Percentiles rank a stretch among this genome's conserved stretches.
Evolutionary conservation across 2,797 vertebrate species (phyloP).

Genomic region (Bradypodion pumilum): DNA sequence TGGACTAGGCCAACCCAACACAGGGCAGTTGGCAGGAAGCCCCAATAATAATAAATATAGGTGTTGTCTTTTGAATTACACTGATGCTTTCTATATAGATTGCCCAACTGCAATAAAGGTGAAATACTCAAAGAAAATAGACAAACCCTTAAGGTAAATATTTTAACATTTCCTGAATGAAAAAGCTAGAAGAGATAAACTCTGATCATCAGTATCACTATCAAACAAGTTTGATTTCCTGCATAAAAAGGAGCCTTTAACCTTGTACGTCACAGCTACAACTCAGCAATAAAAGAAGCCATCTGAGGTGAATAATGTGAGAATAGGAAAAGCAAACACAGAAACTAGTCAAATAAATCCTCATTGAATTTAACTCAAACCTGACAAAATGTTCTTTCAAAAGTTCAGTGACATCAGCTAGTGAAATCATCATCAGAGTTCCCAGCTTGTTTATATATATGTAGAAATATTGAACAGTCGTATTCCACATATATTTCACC

Average conservation of each 20-base stretch:
- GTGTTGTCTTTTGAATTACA: not conserved
- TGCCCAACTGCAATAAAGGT: slow-evolving; percentile 40
- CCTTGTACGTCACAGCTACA: not conserved
- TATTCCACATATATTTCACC: no score
- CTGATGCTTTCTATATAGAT: slow-evolving; percentile 29
- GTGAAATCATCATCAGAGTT: not conserved
- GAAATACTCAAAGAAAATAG: slow-evolving; percentile 36
- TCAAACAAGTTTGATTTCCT: not conserved
- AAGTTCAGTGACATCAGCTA: not conserved
- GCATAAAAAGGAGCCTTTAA: not conserved
- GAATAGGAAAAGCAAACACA: not conserved
- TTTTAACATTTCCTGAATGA: not conserved
- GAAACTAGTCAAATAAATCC: not conserved
- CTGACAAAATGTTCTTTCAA: not conserved
- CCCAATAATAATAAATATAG: not conserved
- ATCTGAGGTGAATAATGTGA: not conserved
- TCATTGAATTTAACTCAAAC: not conserved
- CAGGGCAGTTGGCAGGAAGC: not conserved
- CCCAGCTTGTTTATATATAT: not conserved
- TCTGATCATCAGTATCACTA: not conserved
- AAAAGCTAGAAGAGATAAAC: not conserved
- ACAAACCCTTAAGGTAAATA: slow-evolving; percentile 29
- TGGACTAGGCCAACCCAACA: not conserved
- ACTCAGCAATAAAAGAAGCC: not conserved
- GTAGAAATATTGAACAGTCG: not conserved